Evolutionary conservation across 2,797 vertebrate genomes (phyloP).

Genomic region (Syngnathus acus): DNA sequence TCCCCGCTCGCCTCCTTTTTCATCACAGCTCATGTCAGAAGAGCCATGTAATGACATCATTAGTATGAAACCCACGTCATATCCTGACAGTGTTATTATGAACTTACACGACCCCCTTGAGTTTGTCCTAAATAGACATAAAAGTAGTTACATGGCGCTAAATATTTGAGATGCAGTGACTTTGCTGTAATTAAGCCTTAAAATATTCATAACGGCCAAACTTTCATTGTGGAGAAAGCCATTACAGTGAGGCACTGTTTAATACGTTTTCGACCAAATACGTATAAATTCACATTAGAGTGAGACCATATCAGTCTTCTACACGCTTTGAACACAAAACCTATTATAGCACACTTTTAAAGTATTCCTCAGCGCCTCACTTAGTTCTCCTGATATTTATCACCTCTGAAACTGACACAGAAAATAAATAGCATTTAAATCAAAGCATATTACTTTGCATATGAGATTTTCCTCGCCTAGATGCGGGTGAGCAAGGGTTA

Average conservation of each 20-base stretch:
- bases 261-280: neutral
- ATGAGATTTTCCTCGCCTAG: too few species aligned
- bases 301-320: neutral
- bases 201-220: neutral
- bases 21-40: slow-evolving; percentile 13
- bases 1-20: neutral
- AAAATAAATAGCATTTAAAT: too few species aligned
- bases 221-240: neutral
- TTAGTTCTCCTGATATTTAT: too few species aligned
- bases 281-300: neutral
- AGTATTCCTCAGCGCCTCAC: neutral
- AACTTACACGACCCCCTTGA: neutral
- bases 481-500: too few species aligned
- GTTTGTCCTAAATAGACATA: neutral
- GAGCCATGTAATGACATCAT: slow-evolving; percentile 37
- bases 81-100: neutral
- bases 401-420: too few species aligned
- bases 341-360: neutral
- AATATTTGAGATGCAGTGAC: neutral
- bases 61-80: slow-evolving; percentile 17
- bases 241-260: neutral
- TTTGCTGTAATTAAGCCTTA: neutral
- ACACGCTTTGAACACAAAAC: neutral
- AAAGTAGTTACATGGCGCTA: neutral
- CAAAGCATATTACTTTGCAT: too few species aligned